These are phyloP conservation scores for Syngnathoides biaculeatus DNA, from an alignment of 2,113 vertebrate genomes.

Conservation along the genomic window DNA sequence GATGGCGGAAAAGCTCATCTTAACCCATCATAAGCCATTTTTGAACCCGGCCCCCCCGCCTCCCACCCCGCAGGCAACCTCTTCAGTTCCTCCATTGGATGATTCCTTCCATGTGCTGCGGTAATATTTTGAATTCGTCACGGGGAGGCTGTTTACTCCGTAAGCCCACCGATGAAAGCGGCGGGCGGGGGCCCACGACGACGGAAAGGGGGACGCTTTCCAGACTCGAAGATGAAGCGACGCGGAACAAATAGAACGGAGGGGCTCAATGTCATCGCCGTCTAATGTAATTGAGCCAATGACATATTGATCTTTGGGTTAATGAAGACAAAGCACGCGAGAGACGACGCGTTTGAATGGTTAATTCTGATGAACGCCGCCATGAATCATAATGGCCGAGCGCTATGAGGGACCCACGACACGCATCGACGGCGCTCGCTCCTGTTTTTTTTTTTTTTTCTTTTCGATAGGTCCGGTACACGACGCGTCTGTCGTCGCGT, in stretches of 20 bases:
- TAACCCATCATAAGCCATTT: background rate
- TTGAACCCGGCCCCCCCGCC: no score
- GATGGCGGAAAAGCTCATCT: background rate
- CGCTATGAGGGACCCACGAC: conserved; percentile 3
- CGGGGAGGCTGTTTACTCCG: conserved; percentile 46
- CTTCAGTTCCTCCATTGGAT: background rate
- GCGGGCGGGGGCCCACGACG: background rate
- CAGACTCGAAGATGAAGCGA: conserved; percentile 28
- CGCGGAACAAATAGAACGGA: conserved; percentile 61
- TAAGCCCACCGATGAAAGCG: conserved; percentile 46
- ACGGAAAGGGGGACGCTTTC: conserved; percentile 14
- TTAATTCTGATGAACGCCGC: conserved; percentile 25
- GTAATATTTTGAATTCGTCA: background rate
- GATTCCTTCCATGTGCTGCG: background rate
- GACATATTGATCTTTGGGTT: conserved; percentile 69
- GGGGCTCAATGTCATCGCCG: conserved; percentile 58
- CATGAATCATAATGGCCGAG: conserved; percentile 41
- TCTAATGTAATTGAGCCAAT: conserved; percentile 60
- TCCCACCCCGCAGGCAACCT: no score
- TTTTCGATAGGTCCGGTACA: background rate
- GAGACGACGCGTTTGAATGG: conserved; percentile 28
- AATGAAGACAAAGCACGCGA: conserved; percentile 67
- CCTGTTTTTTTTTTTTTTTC: background rate
- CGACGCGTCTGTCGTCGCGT: background rate
- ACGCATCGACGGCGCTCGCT: background rate